phyloP scores from a whole-genome alignment of 2,888 invertebrate genomes.

The Amphimallon solstitiale region DNA sequence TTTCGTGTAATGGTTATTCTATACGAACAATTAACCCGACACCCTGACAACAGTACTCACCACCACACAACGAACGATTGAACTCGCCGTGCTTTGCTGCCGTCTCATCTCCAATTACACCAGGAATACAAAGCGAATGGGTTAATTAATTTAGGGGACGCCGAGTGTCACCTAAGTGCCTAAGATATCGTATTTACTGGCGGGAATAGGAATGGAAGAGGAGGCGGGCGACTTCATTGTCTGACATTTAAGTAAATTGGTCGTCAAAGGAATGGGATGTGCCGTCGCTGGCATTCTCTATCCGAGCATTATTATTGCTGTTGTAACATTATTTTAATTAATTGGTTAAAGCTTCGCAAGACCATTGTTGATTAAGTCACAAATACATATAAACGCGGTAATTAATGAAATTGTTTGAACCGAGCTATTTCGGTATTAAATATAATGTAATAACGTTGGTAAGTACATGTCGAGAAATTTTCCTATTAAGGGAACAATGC shows the following conservation, averaged over 20 bases:
- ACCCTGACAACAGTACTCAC: neutral
- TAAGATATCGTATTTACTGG: conserved; percentile 18
- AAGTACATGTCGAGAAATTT: too few relatives aligned
- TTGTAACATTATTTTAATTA: too few relatives aligned
- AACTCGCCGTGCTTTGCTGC: neutral
- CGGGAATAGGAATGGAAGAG: neutral
- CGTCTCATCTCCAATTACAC: conserved; percentile 24
- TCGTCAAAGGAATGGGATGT: neutral
- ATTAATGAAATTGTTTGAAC: too few relatives aligned
- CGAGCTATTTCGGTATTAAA: too few relatives aligned
- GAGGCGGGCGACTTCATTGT: neutral
- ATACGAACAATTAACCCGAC: conserved; percentile 23
- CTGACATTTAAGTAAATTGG: conserved; percentile 1
- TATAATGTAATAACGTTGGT: too few relatives aligned
- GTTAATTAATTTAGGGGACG: conserved; percentile 29
- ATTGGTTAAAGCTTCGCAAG: too few relatives aligned
- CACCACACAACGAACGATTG: conserved; percentile 4
- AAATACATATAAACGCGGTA: too few relatives aligned
- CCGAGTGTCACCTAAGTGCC: conserved; percentile 11
- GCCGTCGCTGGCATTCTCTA: too few relatives aligned
- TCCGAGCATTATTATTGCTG: too few relatives aligned
- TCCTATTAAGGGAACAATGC: too few relatives aligned
- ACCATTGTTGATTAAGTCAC: too few relatives aligned
- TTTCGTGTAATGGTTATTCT: neutral
- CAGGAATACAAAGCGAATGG: conserved; percentile 25